phyloP scores from a whole-genome alignment of 2,888 invertebrate species.

The Autographa gamma region DNA sequence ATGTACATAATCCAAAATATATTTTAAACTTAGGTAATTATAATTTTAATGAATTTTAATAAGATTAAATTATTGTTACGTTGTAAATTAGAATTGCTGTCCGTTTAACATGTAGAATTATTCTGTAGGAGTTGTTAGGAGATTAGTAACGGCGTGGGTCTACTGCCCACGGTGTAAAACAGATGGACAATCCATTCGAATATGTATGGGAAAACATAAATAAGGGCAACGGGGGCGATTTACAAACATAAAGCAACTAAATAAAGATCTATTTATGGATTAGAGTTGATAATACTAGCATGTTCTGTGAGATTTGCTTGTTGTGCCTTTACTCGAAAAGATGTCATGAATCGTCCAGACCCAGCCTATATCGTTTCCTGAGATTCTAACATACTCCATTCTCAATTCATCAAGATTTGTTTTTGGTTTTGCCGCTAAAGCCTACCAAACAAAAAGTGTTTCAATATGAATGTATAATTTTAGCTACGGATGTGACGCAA shows the following conservation, averaged over 20 bases:
- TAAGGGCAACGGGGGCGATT: constrained; percentile 18
- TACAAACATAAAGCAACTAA: background rate
- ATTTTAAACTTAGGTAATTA: background rate
- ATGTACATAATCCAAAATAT: background rate
- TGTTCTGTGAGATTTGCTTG: background rate
- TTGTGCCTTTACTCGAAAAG: background rate
- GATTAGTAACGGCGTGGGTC: constrained; percentile 31
- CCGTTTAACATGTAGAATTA: constrained; percentile 13
- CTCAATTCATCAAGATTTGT: too few relatives aligned
- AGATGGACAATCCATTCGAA: constrained; percentile 22
- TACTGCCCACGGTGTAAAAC: constrained; percentile 43
- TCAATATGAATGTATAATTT: background rate
- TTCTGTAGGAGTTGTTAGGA: constrained; percentile 18
- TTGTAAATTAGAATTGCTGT: background rate
- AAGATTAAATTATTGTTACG: background rate
- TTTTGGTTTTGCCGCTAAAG: too few relatives aligned
- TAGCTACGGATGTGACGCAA: constrained; percentile 7
- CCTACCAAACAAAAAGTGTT: background rate
- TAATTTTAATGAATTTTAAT: background rate
- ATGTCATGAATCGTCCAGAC: background rate
- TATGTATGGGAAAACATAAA: constrained; percentile 11
- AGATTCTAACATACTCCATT: background rate
- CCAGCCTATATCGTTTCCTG: background rate
- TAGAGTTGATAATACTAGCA: background rate
- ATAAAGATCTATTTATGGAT: background rate